phyloP scores from a whole-genome alignment of 2,888 invertebrate genomes.

The Patella pellucida region DNA sequence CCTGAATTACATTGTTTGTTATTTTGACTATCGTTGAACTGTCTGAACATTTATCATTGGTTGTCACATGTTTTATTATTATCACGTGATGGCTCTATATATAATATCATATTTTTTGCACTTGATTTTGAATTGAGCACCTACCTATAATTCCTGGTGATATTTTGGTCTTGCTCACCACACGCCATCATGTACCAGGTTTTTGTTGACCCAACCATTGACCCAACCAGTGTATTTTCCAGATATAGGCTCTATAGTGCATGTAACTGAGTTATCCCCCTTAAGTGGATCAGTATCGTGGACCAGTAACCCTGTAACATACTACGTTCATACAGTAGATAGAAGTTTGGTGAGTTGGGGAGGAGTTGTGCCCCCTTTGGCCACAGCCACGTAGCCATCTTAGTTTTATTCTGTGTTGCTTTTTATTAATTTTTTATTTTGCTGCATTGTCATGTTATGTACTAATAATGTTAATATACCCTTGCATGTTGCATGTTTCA shows the following conservation, averaged over 20 bases:
- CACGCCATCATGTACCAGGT: neutral
- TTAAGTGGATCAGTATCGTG: slow-evolving; percentile 96
- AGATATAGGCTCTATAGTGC: slow-evolving; percentile 98
- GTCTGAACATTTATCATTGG: no score
- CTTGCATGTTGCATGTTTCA: slow-evolving; percentile 11
- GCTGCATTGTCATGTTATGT: neutral
- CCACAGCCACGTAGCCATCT: no score
- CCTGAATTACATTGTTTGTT: no score
- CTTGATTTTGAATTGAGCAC: no score
- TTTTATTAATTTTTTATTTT: neutral
- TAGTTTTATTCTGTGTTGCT: no score
- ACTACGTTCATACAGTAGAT: slow-evolving; percentile 97
- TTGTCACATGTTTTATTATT: no score
- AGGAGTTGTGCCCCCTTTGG: no score
- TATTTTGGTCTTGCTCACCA: no score
- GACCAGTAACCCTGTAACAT: slow-evolving; percentile 98
- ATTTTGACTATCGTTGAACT: no score
- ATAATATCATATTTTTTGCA: no score
- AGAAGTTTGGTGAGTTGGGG: slow-evolving; percentile 77
- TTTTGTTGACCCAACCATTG: neutral
- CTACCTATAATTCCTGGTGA: no score
- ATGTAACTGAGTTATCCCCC: slow-evolving; percentile 96
- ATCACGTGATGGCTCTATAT: no score
- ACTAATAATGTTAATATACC: neutral
- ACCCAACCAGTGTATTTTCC: slow-evolving; percentile 47